A percentile compares a stretch with the other conserved stretches of the same genome.
Conservation (phyloP, 2,113 vertebrate species). For the pig (Sus scrofa) region T2T-Sscrofa CM000814.6:77046501-77047000, state of each 20-base stretch:
- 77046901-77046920: background rate
- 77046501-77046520: background rate
- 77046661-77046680: background rate
- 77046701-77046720: background rate
- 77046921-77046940: background rate
- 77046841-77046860: background rate
- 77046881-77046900: background rate
- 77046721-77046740: background rate
- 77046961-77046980: background rate
- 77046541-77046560: background rate
- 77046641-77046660: background rate
- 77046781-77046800: background rate
- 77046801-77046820: background rate
- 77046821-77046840: background rate
- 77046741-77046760: background rate
- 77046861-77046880: fast-evolving
- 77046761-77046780: background rate
- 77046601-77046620: background rate
- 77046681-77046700: background rate
- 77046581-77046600: background rate
- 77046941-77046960: background rate
- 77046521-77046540: background rate
- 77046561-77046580: background rate
- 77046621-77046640: background rate
- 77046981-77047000: background rate